These are phyloP conservation scores for Brachionichthys hirsutus DNA, from an alignment of 2,113 vertebrate genomes.

Conservation along the genomic window DNA sequence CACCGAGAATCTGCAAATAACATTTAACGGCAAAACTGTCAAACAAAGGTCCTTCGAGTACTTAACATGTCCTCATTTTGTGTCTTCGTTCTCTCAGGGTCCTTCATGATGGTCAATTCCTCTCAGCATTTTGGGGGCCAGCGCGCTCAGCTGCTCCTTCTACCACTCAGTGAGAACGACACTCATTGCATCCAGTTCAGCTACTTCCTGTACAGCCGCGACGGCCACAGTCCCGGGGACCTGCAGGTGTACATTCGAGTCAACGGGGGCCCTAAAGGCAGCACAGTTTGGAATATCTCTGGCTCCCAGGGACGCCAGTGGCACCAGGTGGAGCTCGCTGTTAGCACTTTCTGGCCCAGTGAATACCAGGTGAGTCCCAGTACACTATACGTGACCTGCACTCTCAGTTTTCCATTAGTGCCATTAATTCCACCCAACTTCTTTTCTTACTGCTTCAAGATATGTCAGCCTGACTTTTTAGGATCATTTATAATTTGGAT, in stretches of 20 bases:
- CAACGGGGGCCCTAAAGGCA: constrained; percentile 85
- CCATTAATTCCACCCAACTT: too few relatives aligned
- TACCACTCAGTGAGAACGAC: constrained; percentile 92
- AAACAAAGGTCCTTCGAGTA: too few relatives aligned
- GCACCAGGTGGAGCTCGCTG: constrained; percentile 93
- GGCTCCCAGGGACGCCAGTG: constrained; percentile 90
- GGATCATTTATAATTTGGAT: too few relatives aligned
- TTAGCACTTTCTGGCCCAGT: constrained; percentile 97
- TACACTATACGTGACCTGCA: background rate
- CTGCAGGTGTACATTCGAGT: constrained; percentile 87
- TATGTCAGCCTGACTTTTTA: too few relatives aligned
- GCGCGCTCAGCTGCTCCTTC: constrained; percentile 86
- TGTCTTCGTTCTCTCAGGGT: constrained; percentile 75
- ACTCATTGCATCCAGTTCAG: constrained; percentile 98
- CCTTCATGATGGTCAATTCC: constrained; percentile 93
- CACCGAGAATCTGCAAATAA: too few relatives aligned
- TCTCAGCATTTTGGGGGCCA: constrained; percentile 87
- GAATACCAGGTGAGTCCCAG: constrained; percentile 88
- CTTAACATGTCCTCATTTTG: background rate
- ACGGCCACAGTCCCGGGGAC: constrained; percentile 88
- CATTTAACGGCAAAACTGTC: too few relatives aligned
- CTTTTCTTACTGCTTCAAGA: too few relatives aligned
- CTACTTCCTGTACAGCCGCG: constrained; percentile 92
- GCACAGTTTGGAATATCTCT: constrained; percentile 88
- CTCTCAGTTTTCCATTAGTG: too few relatives aligned